Conservation (phyloP, 1,140 invertebrate species). For the Steinernema feltiae region DNA sequence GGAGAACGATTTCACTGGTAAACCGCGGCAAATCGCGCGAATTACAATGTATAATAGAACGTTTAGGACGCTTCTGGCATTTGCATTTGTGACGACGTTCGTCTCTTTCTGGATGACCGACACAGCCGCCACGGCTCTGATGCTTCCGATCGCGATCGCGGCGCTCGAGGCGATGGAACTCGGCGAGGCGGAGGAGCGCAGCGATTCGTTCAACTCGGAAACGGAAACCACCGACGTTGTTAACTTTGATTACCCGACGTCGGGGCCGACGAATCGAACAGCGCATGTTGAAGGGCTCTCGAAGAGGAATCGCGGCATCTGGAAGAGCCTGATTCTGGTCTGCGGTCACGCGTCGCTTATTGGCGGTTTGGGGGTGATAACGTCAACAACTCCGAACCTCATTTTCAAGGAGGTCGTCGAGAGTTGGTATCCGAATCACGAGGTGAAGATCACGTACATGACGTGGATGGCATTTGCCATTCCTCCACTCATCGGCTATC, state of each 20-base stretch:
- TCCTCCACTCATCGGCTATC: conserved; percentile 40
- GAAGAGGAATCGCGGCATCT: conserved; percentile 24
- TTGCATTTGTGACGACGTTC: conserved; percentile 60
- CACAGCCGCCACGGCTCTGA: conserved; percentile 33
- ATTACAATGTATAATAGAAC: too few relatives aligned
- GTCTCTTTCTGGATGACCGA: conserved; percentile 61
- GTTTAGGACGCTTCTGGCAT: conserved; percentile 57
- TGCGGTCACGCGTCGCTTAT: conserved; percentile 59
- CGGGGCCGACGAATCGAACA: background rate
- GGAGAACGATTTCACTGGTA: conserved; percentile 55
- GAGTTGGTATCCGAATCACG: conserved; percentile 29
- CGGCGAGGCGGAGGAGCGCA: background rate
- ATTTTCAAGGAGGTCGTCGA: conserved; percentile 69
- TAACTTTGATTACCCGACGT: background rate
- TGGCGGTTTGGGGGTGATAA: conserved; percentile 60
- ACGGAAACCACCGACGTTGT: background rate
- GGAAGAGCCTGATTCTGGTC: conserved; percentile 57
- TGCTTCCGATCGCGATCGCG: background rate
- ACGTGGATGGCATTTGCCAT: conserved; percentile 43
- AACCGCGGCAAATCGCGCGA: too few relatives aligned
- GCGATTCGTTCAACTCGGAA: background rate
- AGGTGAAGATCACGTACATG: conserved; percentile 34
- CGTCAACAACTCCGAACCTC: conserved; percentile 59
- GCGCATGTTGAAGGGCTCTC: conserved; percentile 4
- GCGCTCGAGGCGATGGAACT: background rate